Base-by-base conservation (phyloP, 2,888 invertebrate species). In the Troides aeacus region DNA sequence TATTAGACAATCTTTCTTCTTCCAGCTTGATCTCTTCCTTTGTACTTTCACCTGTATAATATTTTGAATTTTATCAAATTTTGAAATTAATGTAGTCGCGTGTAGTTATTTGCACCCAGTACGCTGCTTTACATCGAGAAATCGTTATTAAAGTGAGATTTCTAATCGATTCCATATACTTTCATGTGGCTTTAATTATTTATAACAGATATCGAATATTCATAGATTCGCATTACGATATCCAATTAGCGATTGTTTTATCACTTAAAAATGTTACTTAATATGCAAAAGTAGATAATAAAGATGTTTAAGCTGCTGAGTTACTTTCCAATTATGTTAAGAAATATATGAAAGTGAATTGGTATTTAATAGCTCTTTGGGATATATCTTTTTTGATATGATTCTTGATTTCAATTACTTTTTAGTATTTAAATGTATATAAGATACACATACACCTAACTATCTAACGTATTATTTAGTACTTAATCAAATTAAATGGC, bases 91-190 rank as follows among this genome's bases (percentile, higher is more conserved):
- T 46, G 15, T 15, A 46, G 30, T 57, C 62, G 69, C 69, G 62
- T 62, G 69, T 62, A 46, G 57, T 62, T 69, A 30, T 57, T 61
- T 58, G 24, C 18, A 23, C 1, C 12, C 6, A 57, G 65, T 46
- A 46, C 46, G 58, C 69, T 69, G 56, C 61, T 65, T 69, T 62
- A 53, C 65, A 62, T 69, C 69, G 59, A 62, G 65, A 65, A 62
- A 69, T 24, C 65, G 62, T 65, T 62, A 65, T 69, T 58, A 57
- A 69, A 69, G 39, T 7, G 15, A 61, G 65, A 69, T 69, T 66
- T 69, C 65, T 65, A 69, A 69, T 66, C 62, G 62, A 69, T 62
- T 69, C 50, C 30, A 62, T 65, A 60, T 66, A 69, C 69, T 69
- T 69, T 69, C 69, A 64, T 50, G 69, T 62, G 10, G 69, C n/a